These are phyloP conservation scores for Sinodicranocentrus sp. DNA, from an alignment of 2,888 invertebrate genomes.

Conservation along the genomic window DNA sequence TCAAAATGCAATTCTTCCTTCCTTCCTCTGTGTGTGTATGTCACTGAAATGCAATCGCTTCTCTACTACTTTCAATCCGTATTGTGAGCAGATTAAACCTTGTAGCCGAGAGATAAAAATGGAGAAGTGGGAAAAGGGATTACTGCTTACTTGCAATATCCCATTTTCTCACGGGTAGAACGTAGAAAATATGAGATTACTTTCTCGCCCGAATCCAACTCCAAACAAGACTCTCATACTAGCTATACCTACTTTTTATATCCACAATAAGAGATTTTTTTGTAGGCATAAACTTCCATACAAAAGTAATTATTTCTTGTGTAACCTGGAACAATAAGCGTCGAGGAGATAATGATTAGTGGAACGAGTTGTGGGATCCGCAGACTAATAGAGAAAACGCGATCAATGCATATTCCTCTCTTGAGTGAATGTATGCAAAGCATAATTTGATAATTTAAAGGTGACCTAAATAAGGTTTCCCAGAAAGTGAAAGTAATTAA, in stretches of 20 bases:
- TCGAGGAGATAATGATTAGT: too few species aligned
- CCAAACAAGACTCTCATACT: too few species aligned
- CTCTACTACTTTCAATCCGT: neutral
- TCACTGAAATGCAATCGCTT: constrained; percentile 8
- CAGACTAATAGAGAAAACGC: too few species aligned
- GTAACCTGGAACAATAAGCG: too few species aligned
- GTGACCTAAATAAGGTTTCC: constrained; percentile 51
- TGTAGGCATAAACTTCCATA: too few species aligned
- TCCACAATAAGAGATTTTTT: too few species aligned
- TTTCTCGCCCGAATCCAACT: constrained; percentile 7
- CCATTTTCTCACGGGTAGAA: constrained; percentile 25
- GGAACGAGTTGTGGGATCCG: too few species aligned
- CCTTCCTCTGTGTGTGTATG: neutral
- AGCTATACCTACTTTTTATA: too few species aligned
- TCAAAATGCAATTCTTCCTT: constrained; percentile 19
- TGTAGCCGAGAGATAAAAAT: neutral
- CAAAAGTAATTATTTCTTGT: constrained; percentile 25
- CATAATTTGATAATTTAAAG: constrained; percentile 56
- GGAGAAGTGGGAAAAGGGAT: constrained; percentile 26
- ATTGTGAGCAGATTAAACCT: constrained; percentile 8
- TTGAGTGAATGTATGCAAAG: neutral
- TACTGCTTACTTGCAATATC: constrained; percentile 1
- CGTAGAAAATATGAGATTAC: neutral
- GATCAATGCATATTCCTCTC: too few species aligned
- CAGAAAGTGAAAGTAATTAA: constrained; percentile 55